Base-by-base conservation (phyloP, 2,113 vertebrate genomes). In the Axis porcinus region DNA sequence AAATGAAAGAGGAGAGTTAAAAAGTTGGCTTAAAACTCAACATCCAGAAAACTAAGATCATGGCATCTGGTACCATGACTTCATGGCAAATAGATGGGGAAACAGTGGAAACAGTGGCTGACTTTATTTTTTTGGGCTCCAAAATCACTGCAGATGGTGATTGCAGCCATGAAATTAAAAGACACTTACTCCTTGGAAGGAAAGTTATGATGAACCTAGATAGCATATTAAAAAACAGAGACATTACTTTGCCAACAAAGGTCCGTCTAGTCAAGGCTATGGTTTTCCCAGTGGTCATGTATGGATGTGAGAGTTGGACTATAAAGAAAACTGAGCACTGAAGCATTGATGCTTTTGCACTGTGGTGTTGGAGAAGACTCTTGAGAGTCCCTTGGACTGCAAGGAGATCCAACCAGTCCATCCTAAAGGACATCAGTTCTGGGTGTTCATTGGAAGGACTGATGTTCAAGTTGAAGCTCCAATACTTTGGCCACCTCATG, bases 261-360 rank as follows among this genome's bases (percentile, higher is more conserved):
- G 15, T 64, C 62, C 1, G 7, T 64, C 15, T 64, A 33, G 7
- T 64, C 30, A 64, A 64, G 7, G 7, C 30, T n/a, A 64, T 64
- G 62, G 30, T 64, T 64, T 64, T 64, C 17, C 30, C 62, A 2
- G 62, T 16, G 7, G 62, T 64, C 14, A 3, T 9, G 62, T 64
- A 17, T n/a, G 15, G 15, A 64, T n/a, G 16, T 64, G 7, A 64
- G 62, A 64, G 62, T n/a, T 64, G 62, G 62, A n/a, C 15, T n/a
- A 4, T 64, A 16, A 64, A 64, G 33, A n/a, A 64, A 0, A 7
- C 62, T 64, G 15, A 64, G 62, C 0, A 0, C 62, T 0, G 0
- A n/a, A 64, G 62, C 17, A 64, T 0, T n/a, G 15, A 64, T 19
- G 62, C 16, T n/a, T 64, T 64, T 64, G 30, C 0, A n/a, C 15